These are phyloP conservation scores for Struthidea cinerea DNA, from an alignment of 2,113 vertebrate species.

Conservation along the genomic window DNA sequence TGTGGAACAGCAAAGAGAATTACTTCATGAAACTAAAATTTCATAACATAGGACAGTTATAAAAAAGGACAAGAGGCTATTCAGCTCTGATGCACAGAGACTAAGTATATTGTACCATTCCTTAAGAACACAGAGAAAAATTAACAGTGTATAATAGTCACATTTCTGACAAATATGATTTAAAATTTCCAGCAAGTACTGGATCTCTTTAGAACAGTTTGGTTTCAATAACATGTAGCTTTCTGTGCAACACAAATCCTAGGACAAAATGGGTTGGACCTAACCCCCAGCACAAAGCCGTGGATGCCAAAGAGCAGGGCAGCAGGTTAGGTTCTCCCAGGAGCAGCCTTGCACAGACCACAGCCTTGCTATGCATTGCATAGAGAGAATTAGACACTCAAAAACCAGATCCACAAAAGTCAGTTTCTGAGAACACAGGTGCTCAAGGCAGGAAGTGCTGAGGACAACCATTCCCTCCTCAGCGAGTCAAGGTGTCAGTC, in stretches of 20 bases:
- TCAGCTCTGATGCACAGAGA: not conserved
- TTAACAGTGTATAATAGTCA: not conserved
- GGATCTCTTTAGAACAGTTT: not conserved
- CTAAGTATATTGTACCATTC: not conserved
- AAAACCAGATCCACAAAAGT: not conserved
- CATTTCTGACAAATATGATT: not conserved
- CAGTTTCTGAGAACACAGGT: not conserved
- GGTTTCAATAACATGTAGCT: not conserved
- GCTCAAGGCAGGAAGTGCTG: not conserved
- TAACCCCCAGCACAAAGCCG: not conserved
- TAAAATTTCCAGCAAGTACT: not conserved
- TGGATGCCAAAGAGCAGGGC: not conserved
- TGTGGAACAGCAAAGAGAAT: not conserved
- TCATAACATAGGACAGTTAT: not conserved
- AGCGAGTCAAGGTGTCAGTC: not conserved
- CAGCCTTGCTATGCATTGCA: not conserved
- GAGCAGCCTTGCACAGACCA: not conserved
- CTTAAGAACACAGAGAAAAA: not conserved
- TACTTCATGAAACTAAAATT: constrained; percentile 43
- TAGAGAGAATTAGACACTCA: not conserved
- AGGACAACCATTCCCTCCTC: not conserved
- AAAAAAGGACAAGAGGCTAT: not conserved
- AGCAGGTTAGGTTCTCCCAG: not conserved
- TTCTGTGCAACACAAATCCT: not conserved
- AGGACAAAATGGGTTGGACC: not conserved